Base-by-base conservation (phyloP, 2,888 invertebrate genomes). In the Seira sanloemensis region DNA sequence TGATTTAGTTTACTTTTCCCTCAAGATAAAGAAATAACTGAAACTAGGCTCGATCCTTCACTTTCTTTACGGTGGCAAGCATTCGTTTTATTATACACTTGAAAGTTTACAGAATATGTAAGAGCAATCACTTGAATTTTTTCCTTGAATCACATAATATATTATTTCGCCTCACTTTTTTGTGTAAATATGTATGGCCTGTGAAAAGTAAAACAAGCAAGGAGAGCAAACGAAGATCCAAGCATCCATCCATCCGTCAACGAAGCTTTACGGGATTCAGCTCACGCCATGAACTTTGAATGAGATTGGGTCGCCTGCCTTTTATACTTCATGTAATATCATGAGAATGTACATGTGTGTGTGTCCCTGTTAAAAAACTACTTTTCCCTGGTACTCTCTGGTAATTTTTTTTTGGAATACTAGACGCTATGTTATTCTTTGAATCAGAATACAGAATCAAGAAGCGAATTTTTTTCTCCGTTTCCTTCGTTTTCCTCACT, bases 211-310 rank as follows among this genome's bases (percentile, higher is more conserved):
- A 71, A 37, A 46, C 21, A 69, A 18, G n/a, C 23, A 25, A 27
- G 18, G 37, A 46, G 26, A 68, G 76, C 50, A n/a, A 24, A 4
- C n/a, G 66, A 46, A 80, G 80, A 80, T 80, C 68, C 74, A 80
- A 58, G 68, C 75, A 80, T 80, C 80, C 80, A 80, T 80, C 80
- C 80, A 80, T 80, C 80, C 80, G 80, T 80, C 80, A 80, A 73
- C 80, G 75, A 74, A 80, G 74, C 76, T 77, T 71, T 83, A 74
- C 65, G 72, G 66, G 84, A 88, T 85, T 86, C 87, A 69, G 80
- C 75, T 81, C 87, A 88, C 88, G 88, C 78, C 80, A 84, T 86
- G 86, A 89, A 89, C 89, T 89, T 89, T 89, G 89, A 88, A 88
- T 88, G 86, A 73, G 68, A 74, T 83, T 78, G 86, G 86, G 86